Evolutionary conservation across 2,888 invertebrate species (phyloP).

Genomic region (Ormyrus nitidulus): DNA sequence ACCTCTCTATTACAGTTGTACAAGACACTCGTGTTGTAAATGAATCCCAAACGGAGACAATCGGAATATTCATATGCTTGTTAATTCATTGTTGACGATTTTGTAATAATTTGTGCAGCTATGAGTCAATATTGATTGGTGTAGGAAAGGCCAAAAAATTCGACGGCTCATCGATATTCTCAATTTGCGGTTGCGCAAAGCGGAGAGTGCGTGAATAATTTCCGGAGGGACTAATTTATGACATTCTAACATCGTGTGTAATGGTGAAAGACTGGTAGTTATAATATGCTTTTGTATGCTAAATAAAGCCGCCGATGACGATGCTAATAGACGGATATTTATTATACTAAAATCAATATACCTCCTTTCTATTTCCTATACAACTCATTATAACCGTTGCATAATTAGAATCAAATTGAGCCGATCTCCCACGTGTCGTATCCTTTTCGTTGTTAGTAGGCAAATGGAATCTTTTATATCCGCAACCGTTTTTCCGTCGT

Average conservation of each 20-base stretch:
- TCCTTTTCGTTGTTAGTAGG: not conserved
- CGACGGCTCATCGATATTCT: not conserved
- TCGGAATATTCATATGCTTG: no score
- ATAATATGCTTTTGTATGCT: slow-evolving; percentile 53
- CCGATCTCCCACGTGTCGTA: slow-evolving; percentile 35
- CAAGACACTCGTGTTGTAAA: no score
- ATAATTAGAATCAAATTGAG: slow-evolving; percentile 40
- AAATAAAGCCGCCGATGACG: slow-evolving; percentile 44
- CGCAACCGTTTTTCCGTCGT: not conserved
- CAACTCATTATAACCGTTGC: slow-evolving; percentile 38
- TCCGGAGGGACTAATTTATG: slow-evolving; percentile 46
- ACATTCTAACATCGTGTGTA: slow-evolving; percentile 51
- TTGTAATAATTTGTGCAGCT: no score
- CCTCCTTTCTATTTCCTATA: slow-evolving; percentile 41
- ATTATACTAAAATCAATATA: slow-evolving; percentile 45
- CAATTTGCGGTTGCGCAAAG: slow-evolving; percentile 16
- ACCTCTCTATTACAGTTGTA: no score
- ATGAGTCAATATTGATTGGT: no score
- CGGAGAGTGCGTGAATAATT: slow-evolving; percentile 29
- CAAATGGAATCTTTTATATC: slow-evolving; percentile 2
- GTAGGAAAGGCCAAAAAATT: not conserved
- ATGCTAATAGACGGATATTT: slow-evolving; percentile 47
- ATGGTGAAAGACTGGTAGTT: slow-evolving; percentile 54
- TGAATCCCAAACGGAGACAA: no score
- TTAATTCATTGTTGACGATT: no score